Percentiles rank a stretch among this genome's conserved stretches.
Conservation (phyloP, 2,888 invertebrate species). For the Heliconius ismenius region DNA sequence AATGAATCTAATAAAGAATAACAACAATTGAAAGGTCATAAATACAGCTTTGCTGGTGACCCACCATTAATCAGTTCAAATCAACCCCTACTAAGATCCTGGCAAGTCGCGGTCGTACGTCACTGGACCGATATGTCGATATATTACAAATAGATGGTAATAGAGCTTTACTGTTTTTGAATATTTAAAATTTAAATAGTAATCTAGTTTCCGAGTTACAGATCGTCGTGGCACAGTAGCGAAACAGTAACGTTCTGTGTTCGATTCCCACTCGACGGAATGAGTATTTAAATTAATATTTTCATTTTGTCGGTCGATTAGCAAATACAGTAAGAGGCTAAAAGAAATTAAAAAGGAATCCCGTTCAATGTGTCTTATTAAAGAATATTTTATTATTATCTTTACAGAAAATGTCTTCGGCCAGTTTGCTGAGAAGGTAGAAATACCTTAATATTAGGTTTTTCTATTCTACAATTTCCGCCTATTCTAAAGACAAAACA, state of each 20-base stretch:
- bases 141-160: conserved; percentile 15
- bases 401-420: too few relatives aligned
- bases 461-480: too few relatives aligned
- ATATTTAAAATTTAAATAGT: not conserved
- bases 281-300: not conserved
- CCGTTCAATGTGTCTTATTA: too few relatives aligned
- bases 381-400: too few relatives aligned
- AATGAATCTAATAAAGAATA: not conserved
- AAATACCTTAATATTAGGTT: too few relatives aligned
- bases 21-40: conserved; percentile 14
- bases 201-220: not conserved
- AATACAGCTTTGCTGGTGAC: conserved; percentile 1
- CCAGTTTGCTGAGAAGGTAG: too few relatives aligned
- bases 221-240: not conserved
- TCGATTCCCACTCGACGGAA: not conserved
- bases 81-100: conserved; percentile 49
- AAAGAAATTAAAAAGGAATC: too few relatives aligned
- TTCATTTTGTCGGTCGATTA: not conserved
- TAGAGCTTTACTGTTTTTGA: not conserved
- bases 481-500: too few relatives aligned
- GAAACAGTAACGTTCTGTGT: not conserved
- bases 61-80: conserved; percentile 46
- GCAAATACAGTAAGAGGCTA: too few relatives aligned
- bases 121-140: conserved; percentile 42
- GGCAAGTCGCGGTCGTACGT: conserved; percentile 62